phyloP scores from a whole-genome alignment of 2,113 vertebrate genomes.

The Furnarius figulus region DNA sequence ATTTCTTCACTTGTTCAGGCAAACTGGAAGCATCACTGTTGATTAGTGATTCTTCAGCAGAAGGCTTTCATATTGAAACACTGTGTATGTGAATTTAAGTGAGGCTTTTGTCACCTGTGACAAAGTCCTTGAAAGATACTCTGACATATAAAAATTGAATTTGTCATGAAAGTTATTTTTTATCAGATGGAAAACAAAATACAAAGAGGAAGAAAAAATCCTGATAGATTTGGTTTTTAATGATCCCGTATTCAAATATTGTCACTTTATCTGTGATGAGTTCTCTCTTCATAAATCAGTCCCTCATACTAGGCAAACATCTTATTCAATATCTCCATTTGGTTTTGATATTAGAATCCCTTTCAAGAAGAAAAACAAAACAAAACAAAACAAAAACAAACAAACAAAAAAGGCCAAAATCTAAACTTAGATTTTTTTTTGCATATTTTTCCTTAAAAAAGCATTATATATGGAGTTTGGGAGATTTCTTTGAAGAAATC shows the following conservation, averaged over 20 bases:
- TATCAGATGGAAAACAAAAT: background rate
- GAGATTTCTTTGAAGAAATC: background rate
- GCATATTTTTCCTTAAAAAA: background rate
- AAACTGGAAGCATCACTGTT: conserved; percentile 20
- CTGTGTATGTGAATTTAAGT: background rate
- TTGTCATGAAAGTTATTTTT: background rate
- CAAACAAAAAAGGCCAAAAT: background rate
- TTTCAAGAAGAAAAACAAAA: background rate
- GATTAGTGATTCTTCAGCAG: conserved; percentile 17
- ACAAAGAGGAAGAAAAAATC: background rate
- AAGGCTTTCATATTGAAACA: background rate
- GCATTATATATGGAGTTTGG: background rate
- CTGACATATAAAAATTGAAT: background rate
- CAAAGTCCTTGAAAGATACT: background rate
- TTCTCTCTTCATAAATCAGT: background rate
- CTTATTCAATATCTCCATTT: background rate
- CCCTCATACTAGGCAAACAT: background rate
- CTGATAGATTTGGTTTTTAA: background rate
- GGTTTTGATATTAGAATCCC: background rate
- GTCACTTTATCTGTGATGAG: background rate
- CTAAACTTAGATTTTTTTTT: background rate
- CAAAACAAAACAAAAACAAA: no score
- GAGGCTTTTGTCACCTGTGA: background rate
- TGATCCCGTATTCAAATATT: background rate
- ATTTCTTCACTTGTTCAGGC: conserved; percentile 11